These are phyloP conservation scores for Arge pagana DNA, from an alignment of 2,888 invertebrate genomes.

Conservation along the genomic window DNA sequence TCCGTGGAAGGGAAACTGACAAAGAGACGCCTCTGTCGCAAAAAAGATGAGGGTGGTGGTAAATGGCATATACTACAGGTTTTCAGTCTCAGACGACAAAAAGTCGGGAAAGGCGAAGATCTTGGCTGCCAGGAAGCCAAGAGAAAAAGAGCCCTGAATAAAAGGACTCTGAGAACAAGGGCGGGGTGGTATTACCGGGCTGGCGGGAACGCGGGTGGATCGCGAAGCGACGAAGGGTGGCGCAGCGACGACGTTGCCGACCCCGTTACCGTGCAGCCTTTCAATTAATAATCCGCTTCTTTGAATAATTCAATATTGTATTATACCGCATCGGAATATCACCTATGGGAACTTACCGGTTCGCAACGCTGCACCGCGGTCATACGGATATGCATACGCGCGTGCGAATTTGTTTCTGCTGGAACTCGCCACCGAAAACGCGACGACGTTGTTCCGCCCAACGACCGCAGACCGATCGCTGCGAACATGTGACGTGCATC, in stretches of 20 bases:
- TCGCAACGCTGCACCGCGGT: too few relatives aligned
- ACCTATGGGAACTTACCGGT: too few relatives aligned
- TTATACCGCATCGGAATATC: too few relatives aligned
- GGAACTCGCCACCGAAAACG: too few relatives aligned
- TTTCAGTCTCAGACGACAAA: slow-evolving; percentile 9
- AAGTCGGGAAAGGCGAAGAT: slow-evolving; percentile 4
- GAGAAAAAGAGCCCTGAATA: slow-evolving; percentile 4
- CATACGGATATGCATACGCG: too few relatives aligned
- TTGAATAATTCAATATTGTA: slow-evolving; percentile 7
- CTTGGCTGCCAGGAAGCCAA: slow-evolving; percentile 5
- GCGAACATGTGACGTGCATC: too few relatives aligned
- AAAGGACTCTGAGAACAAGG: slow-evolving; percentile 13
- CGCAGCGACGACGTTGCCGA: slow-evolving; percentile 1
- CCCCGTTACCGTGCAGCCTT: slow-evolving; percentile 1
- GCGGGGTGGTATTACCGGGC: slow-evolving; percentile 3
- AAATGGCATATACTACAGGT: slow-evolving; percentile 15
- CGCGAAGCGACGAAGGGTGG: too few relatives aligned
- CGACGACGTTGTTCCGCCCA: too few relatives aligned
- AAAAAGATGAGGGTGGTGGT: slow-evolving; percentile 6
- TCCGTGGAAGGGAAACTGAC: slow-evolving; percentile 17
- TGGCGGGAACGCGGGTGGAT: background rate
- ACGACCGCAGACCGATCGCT: too few relatives aligned
- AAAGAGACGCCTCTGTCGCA: slow-evolving; percentile 3
- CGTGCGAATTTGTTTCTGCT: too few relatives aligned
- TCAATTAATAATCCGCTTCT: slow-evolving; percentile 8